Evolutionary conservation across 1,140 invertebrate species (phyloP).

Genomic region (Caenorhabditis remanei): DNA sequence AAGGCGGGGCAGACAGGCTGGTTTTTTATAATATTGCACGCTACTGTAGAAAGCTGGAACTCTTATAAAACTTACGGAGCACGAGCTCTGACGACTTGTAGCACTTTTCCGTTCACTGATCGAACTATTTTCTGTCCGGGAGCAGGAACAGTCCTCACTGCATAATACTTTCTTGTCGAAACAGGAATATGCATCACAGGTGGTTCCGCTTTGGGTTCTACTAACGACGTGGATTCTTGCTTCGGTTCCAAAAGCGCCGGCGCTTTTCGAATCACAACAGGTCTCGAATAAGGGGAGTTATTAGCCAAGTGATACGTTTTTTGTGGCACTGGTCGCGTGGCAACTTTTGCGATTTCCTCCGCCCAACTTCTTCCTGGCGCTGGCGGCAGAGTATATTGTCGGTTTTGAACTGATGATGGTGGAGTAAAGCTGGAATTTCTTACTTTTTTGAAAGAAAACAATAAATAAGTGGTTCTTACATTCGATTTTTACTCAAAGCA

Average conservation of each 20-base stretch:
- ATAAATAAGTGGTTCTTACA: neutral
- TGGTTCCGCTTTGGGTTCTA: too few relatives aligned
- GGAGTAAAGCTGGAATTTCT: neutral
- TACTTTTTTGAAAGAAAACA: too few relatives aligned
- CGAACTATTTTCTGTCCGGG: neutral
- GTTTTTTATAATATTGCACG: too few relatives aligned
- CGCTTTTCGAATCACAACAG: neutral
- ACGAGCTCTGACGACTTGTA: neutral
- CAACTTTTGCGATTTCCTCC: neutral
- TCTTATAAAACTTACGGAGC: constrained; percentile 2
- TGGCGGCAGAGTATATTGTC: too few relatives aligned
- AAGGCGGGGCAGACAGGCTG: too few relatives aligned
- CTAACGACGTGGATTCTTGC: too few relatives aligned
- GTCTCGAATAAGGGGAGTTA: neutral
- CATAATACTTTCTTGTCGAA: neutral
- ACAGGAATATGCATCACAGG: neutral
- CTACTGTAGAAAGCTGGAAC: neutral
- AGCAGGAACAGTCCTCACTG: neutral
- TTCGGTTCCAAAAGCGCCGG: too few relatives aligned
- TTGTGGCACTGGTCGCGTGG: neutral
- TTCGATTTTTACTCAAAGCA: neutral
- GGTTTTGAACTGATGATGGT: too few relatives aligned
- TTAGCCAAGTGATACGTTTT: neutral
- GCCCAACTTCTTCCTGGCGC: neutral
- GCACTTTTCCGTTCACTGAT: neutral